Percentiles rank a stretch among this genome's conserved stretches.
Evolutionary conservation across 2,797 vertebrate species (phyloP).

Genomic region (Enteromius paludinosus): DNA sequence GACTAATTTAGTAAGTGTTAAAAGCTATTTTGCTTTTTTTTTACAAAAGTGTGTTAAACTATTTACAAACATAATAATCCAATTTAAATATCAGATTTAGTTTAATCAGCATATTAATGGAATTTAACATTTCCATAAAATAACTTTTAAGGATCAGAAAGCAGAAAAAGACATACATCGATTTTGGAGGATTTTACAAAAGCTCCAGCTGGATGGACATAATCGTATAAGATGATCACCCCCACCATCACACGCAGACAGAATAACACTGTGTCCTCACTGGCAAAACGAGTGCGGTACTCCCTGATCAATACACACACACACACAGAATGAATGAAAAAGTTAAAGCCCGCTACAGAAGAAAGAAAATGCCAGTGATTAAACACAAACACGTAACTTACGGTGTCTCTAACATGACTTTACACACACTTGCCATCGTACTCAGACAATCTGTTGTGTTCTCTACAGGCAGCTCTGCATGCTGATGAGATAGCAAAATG

Average conservation of each 20-base stretch:
- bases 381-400: slow-evolving; percentile 76
- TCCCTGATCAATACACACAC: slow-evolving; percentile 76
- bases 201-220: slow-evolving; percentile 93
- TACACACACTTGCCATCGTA: slow-evolving; percentile 98
- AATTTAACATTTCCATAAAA: neutral
- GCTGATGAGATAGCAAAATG: slow-evolving; percentile 72
- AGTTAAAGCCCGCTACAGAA: slow-evolving; percentile 13
- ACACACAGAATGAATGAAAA: slow-evolving; percentile 44
- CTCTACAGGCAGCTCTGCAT: slow-evolving; percentile 90
- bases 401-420: slow-evolving; percentile 98
- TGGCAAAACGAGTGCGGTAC: slow-evolving; percentile 93
- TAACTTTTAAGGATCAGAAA: neutral
- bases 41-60: neutral
- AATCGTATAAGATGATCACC: slow-evolving; percentile 97
- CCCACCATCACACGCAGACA: slow-evolving; percentile 98
- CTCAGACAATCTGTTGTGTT: slow-evolving; percentile 96
- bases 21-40: neutral
- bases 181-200: slow-evolving; percentile 96
- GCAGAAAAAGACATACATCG: slow-evolving; percentile 81
- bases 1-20: neutral
- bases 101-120: neutral
- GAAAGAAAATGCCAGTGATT: neutral
- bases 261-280: slow-evolving; percentile 94
- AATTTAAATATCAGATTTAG: neutral
- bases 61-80: neutral